Percentiles rank a stretch among this genome's conserved stretches.
Conservation (phyloP, 2,797 vertebrate species). For the Oryzias sinensis region DNA sequence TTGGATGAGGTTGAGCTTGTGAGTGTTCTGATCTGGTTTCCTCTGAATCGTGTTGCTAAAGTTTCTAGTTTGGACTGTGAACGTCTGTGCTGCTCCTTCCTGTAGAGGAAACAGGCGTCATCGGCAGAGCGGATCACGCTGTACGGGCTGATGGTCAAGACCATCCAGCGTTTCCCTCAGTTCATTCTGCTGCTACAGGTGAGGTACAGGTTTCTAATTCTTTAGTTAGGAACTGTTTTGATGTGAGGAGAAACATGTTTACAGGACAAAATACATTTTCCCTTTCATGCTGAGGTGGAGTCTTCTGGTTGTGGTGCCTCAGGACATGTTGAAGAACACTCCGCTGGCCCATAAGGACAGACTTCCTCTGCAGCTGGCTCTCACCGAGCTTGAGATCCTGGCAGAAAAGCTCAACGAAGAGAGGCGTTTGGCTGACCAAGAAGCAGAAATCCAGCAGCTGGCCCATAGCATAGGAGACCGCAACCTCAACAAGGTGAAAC, state of each 20-base stretch:
- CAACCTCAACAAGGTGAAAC: slow-evolving; percentile 85
- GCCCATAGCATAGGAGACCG: slow-evolving; percentile 83
- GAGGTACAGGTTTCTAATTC: neutral
- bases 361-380: slow-evolving; percentile 87
- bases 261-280: too few species aligned
- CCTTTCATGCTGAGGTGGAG: too few species aligned
- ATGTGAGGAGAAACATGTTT: too few species aligned
- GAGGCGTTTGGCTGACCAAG: slow-evolving; percentile 87
- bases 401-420: slow-evolving; percentile 91
- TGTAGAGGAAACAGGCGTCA: slow-evolving; percentile 88
- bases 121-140: slow-evolving; percentile 92
- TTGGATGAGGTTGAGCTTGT: too few species aligned
- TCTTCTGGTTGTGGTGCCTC: slow-evolving; percentile 2
- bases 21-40: too few species aligned
- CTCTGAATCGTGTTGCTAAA: too few species aligned
- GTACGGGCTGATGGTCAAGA: slow-evolving; percentile 97
- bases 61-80: too few species aligned
- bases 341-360: slow-evolving; percentile 83
- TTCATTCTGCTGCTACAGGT: slow-evolving; percentile 97
- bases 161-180: slow-evolving; percentile 96
- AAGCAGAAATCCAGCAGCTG: slow-evolving; percentile 88
- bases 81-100: too few species aligned
- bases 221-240: too few species aligned
- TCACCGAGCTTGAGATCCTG: slow-evolving; percentile 89
- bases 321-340: slow-evolving; percentile 96